phyloP scores from a whole-genome alignment of 1,140 invertebrate genomes.

The Drosophila simulans region DNA sequence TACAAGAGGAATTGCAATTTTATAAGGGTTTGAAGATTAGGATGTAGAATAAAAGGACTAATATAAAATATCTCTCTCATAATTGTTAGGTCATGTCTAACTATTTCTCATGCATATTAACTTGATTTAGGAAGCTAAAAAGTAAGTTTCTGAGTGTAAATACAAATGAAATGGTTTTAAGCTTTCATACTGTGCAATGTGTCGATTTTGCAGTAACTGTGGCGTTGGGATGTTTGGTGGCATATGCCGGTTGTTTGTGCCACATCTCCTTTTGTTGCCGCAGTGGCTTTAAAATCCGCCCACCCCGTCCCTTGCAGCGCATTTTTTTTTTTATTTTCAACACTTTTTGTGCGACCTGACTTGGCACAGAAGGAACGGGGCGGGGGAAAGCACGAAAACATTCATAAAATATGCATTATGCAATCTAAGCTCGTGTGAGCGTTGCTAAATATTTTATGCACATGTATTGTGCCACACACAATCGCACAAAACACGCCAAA shows the following conservation, averaged over 20 bases:
- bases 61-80: too few species aligned
- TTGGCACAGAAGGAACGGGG: slow-evolving; percentile 43
- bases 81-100: neutral
- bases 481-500: slow-evolving; percentile 24
- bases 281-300: slow-evolving; percentile 71
- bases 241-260: slow-evolving; percentile 38
- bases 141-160: neutral
- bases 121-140: neutral
- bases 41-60: too few species aligned
- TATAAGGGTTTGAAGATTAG: too few species aligned
- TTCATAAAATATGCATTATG: slow-evolving; percentile 84
- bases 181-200: slow-evolving; percentile 10
- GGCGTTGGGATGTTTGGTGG: slow-evolving; percentile 34
- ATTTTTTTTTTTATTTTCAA: slow-evolving; percentile 71
- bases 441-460: slow-evolving; percentile 81
- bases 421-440: slow-evolving; percentile 84
- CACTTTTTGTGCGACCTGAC: slow-evolving; percentile 67
- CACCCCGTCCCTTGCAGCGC: slow-evolving; percentile 23
- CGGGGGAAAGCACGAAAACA: slow-evolving; percentile 58
- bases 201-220: slow-evolving; percentile 17
- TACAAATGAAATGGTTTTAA: neutral
- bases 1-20: too few species aligned
- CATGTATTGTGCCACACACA: slow-evolving; percentile 68
- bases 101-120: neutral
- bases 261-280: slow-evolving; percentile 63